Evolutionary conservation across 2,113 vertebrate species (phyloP).

Genomic region (Microcebus tavaratra): DNA sequence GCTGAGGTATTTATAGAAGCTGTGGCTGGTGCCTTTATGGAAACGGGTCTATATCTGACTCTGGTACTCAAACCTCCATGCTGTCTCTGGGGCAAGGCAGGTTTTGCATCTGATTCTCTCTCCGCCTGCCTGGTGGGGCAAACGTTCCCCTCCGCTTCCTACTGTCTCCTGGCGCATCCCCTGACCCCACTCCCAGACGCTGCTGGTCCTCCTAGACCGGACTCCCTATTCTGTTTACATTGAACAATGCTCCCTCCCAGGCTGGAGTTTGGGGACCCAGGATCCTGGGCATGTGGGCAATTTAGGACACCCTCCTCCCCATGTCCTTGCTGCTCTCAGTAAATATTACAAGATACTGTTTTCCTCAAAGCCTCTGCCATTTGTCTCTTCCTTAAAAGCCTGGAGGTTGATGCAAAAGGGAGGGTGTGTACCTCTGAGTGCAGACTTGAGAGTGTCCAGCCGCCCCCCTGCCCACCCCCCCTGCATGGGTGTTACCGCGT

Average conservation of each 20-base stretch:
- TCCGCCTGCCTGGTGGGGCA: background rate
- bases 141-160: background rate
- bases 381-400: background rate
- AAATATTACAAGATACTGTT: background rate
- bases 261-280: background rate
- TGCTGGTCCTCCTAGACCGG: background rate
- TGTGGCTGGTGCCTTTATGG: slow-evolving; percentile 84
- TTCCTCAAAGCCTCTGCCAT: background rate
- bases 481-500: background rate
- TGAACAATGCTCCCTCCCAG: background rate
- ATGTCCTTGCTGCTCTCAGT: background rate
- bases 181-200: background rate
- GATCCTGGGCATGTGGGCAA: background rate
- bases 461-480: background rate
- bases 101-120: background rate
- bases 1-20: slow-evolving; percentile 87
- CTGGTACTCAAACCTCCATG: slow-evolving; percentile 48
- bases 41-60: slow-evolving; percentile 79
- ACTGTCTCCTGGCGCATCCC: background rate
- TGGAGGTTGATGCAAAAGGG: background rate
- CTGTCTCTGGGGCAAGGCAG: slow-evolving; percentile 64
- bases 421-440: background rate
- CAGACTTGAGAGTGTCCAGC: background rate
- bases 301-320: background rate
- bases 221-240: background rate